Evolutionary conservation across 2,113 vertebrate genomes (phyloP).

Genomic region (Campylomormyrus tamandua): DNA sequence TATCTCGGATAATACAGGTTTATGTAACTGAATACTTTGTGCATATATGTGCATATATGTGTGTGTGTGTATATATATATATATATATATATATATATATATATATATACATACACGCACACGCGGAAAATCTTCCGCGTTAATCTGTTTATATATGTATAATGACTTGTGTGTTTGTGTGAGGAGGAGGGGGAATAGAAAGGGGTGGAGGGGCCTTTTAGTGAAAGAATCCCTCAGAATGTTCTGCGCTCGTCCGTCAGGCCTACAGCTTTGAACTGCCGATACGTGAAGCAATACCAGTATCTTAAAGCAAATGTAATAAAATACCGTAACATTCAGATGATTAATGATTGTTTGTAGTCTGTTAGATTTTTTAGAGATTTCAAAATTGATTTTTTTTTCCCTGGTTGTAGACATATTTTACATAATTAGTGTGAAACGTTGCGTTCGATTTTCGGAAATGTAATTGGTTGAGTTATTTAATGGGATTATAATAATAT

Average conservation of each 20-base stretch:
- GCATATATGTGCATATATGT: too few relatives aligned
- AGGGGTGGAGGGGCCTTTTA: not conserved
- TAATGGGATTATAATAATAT: not conserved
- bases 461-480: conserved; percentile 9
- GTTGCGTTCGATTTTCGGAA: not conserved
- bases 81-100: not conserved
- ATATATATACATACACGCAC: not conserved
- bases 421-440: conserved; percentile 5
- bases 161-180: not conserved
- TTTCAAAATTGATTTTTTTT: conserved; percentile 2
- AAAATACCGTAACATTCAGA: not conserved
- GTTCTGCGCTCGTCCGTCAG: not conserved
- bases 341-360: not conserved
- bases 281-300: not conserved
- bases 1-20: not conserved
- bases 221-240: not conserved
- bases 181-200: not conserved
- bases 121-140: not conserved
- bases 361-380: not conserved
- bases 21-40: not conserved
- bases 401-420: conserved; percentile 5
- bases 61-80: too few relatives aligned
- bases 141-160: not conserved
- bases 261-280: not conserved
- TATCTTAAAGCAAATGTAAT: not conserved